Evolutionary conservation across 2,797 vertebrate species (phyloP).

Genomic region (Jordanella pulchra): DNA sequence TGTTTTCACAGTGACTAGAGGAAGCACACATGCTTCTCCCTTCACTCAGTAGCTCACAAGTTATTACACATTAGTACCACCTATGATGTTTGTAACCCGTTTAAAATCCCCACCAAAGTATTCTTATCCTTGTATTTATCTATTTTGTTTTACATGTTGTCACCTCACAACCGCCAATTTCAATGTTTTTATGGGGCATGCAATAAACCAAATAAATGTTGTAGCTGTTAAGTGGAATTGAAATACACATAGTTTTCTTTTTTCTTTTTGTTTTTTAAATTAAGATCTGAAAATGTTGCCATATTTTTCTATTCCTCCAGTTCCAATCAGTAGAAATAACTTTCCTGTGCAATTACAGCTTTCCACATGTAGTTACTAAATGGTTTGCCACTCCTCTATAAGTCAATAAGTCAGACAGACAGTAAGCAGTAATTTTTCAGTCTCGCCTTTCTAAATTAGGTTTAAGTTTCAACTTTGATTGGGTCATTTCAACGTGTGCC

Average conservation of each 20-base stretch:
- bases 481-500: background rate
- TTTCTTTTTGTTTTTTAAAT: background rate
- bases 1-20: background rate
- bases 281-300: background rate
- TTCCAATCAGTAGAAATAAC: background rate
- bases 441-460: background rate
- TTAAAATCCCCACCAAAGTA: background rate
- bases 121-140: too few species aligned
- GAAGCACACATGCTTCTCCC: constrained; percentile 8
- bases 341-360: background rate
- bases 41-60: background rate
- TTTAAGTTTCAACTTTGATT: background rate
- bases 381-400: background rate
- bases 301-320: background rate
- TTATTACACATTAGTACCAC: too few species aligned
- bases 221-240: background rate
- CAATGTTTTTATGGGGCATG: background rate
- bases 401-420: background rate
- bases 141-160: background rate
- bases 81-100: background rate
- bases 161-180: background rate
- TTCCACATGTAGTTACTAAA: background rate
- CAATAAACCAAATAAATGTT: background rate
- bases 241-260: background rate
- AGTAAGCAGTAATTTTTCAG: background rate